Conservation (phyloP, 2,888 invertebrate genomes). For the Andrena haemorrhoa region DNA sequence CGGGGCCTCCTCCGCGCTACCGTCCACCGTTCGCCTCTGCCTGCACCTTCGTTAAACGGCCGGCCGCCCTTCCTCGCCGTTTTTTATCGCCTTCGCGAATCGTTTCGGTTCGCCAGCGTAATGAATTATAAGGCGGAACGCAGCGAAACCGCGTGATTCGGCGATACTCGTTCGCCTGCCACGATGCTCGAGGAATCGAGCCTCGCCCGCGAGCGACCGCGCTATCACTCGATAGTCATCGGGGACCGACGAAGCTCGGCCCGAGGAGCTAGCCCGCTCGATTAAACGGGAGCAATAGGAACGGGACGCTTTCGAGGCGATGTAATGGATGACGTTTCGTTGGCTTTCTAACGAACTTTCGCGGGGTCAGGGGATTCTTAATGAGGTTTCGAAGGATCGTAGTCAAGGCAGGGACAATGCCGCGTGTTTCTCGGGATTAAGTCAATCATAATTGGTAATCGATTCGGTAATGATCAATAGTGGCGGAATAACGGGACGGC, state of each 20-base stretch:
- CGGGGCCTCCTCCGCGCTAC: not conserved
- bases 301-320: no score
- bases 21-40: not conserved
- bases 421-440: not conserved
- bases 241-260: no score
- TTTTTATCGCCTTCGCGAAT: constrained; percentile 75
- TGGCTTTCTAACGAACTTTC: not conserved
- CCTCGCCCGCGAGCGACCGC: not conserved
- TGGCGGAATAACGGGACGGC: constrained; percentile 40
- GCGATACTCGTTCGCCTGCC: not conserved
- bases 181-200: not conserved
- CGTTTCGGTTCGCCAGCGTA: constrained; percentile 74
- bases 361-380: not conserved
- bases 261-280: not conserved
- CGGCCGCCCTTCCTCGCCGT: constrained; percentile 57
- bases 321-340: no score
- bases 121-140: constrained; percentile 78
- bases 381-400: not conserved
- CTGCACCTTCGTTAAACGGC: constrained; percentile 70
- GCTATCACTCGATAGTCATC: no score
- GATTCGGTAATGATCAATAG: constrained; percentile 41
- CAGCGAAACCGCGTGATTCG: constrained; percentile 42
- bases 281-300: not conserved
- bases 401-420: not conserved
- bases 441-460: constrained; percentile 34